Conservation (phyloP, 2,113 vertebrate species). For the Apteryx owenii region DNA sequence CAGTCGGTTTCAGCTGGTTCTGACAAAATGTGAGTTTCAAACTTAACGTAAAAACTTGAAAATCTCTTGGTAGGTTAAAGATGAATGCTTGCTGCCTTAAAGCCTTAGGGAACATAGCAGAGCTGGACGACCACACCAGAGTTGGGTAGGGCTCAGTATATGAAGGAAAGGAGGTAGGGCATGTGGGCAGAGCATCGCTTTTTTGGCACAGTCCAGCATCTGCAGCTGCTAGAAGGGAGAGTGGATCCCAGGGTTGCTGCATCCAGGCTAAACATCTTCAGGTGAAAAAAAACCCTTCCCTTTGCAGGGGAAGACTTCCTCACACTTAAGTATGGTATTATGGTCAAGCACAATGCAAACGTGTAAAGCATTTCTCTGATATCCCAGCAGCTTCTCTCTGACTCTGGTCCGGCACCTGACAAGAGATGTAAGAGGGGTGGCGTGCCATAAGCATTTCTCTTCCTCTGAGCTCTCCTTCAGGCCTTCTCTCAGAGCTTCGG, state of each 20-base stretch:
- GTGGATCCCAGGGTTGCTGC: not conserved
- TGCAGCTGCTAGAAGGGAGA: fast-evolving
- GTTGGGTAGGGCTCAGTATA: not conserved
- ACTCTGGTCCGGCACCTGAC: not conserved
- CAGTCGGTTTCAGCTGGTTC: not conserved
- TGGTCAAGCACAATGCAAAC: not conserved
- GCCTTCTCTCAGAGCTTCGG: not conserved
- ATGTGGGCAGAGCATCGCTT: not conserved
- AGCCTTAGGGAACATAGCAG: not conserved
- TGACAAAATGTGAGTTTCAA: not conserved
- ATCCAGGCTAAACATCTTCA: not conserved
- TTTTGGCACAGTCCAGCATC: not conserved
- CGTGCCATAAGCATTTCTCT: not conserved
- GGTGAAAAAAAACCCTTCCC: not conserved
- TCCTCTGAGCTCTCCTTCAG: not conserved
- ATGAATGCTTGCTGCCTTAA: not conserved
- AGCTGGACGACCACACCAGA: not conserved
- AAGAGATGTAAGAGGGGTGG: not conserved
- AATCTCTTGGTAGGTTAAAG: not conserved
- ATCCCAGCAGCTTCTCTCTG: not conserved
- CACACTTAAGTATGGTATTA: not conserved
- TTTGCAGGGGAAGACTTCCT: not conserved
- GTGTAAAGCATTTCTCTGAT: not conserved
- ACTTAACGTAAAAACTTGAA: not conserved
- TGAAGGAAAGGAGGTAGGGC: not conserved